Base-by-base conservation (phyloP, 2,113 vertebrate genomes). In the Heteronetta atricapilla region DNA sequence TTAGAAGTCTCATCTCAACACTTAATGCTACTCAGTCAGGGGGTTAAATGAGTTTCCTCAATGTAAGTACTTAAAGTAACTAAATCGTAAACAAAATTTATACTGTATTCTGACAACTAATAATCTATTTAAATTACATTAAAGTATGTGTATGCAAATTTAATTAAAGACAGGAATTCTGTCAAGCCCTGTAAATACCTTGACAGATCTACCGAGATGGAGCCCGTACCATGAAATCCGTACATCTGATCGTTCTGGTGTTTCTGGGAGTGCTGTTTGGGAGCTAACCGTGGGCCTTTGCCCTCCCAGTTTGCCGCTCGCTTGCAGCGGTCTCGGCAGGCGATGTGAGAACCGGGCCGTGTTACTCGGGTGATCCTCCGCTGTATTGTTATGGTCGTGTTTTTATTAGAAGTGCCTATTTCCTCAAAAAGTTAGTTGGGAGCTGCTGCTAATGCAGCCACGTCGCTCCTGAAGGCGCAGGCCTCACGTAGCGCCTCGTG, bases 61-160 rank as follows among this genome's bases (percentile, higher is more conserved):
- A n/a, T 94, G 94, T 22, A 68, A 97, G 98, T 98, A 97, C 98
- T 98, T 98, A 97, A 98, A 98, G 97, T 92, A 98, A 97, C 97
- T 97, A 97, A 98, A 98, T 98, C 96, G 77, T 98, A 98, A 98
- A 98, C 98, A 98, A 98, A 98, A 98, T 98, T 98, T 98, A 97
- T 98, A 95, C 97, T 97, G 94, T 94, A 94, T 97, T 96, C 97
- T 98, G 98, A 98, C 97, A 98, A 98, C 97, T 97, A 97, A 98
- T 98, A 98, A 98, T 98, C 98, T 98, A 98, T 98, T 98, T 97
- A 98, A 98, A 98, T 98, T 97, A 82, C 96, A 97, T 98, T 98
- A 97, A 98, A 98, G 96, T 97, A 96, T 98, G 97, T 97, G 96
- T 96, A 95, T 96, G 97, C 97, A 98, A 98, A 96, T 97, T 98